Percentiles rank a stretch among this genome's conserved stretches.
These are phyloP conservation scores for Lepidothrix coronata DNA, from an alignment of 2,113 vertebrate genomes.

Conservation along the genomic window DNA sequence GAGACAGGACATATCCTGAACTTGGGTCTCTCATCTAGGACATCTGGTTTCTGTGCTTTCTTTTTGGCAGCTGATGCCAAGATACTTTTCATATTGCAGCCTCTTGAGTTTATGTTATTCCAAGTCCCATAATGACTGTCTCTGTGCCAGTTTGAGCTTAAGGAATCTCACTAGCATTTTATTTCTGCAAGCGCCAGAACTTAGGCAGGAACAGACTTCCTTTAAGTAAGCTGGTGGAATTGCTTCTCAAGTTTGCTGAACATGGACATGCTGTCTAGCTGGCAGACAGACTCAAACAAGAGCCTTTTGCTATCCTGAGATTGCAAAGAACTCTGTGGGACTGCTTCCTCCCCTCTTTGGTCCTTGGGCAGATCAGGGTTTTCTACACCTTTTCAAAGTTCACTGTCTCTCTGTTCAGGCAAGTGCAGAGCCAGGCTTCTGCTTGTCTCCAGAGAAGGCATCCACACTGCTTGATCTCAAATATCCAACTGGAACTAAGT, in stretches of 20 bases:
- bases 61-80: slow-evolving; percentile 20
- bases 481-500: neutral
- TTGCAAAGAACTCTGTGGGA: neutral
- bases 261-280: neutral
- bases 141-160: slow-evolving; percentile 21
- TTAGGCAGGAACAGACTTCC: neutral
- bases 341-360: neutral
- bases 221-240: neutral
- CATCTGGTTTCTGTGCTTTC: slow-evolving; percentile 34
- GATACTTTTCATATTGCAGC: neutral
- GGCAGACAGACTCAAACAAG: neutral
- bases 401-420: neutral
- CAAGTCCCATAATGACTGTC: neutral
- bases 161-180: neutral
- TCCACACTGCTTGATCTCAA: neutral
- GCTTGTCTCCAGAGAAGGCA: neutral
- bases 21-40: neutral
- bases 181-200: neutral
- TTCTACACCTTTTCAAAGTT: neutral
- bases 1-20: neutral
- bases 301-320: neutral
- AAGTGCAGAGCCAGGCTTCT: neutral
- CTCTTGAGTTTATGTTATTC: slow-evolving; percentile 14
- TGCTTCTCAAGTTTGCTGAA: neutral
- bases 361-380: neutral